Conservation (phyloP, 2,113 vertebrate species). For the Nycticorax nycticorax region DNA sequence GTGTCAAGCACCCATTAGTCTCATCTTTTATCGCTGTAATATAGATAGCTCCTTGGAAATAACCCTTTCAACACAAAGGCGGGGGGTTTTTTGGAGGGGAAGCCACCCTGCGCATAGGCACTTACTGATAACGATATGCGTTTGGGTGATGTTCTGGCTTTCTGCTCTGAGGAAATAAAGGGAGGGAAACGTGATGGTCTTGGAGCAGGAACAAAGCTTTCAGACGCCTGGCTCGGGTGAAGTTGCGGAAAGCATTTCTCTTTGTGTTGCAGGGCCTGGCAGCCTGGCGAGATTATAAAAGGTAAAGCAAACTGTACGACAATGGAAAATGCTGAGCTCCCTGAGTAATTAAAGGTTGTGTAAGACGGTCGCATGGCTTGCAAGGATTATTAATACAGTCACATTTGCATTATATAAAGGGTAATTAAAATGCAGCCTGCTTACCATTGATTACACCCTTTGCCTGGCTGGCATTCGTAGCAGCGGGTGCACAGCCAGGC, state of each 20-base stretch:
- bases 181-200: not conserved
- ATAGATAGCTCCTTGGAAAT: not conserved
- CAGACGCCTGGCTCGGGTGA: not conserved
- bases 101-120: not conserved
- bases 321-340: slow-evolving; percentile 30
- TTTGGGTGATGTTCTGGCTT: not conserved
- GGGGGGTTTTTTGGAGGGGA: not conserved
- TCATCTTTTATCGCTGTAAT: not conserved
- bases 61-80: not conserved
- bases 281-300: slow-evolving; percentile 3
- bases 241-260: slow-evolving; percentile 18
- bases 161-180: not conserved
- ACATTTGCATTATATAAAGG: slow-evolving; percentile 3
- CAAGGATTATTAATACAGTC: slow-evolving; percentile 50
- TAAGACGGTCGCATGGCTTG: not conserved
- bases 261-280: slow-evolving; percentile 19
- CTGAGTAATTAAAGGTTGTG: slow-evolving; percentile 29
- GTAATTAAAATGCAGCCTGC: slow-evolving; percentile 35
- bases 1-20: not conserved
- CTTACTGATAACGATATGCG: not conserved
- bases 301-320: not conserved
- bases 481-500: not conserved
- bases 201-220: not conserved
- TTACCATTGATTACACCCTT: slow-evolving; percentile 12
- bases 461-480: not conserved